A percentile compares a stretch with the other conserved stretches of the same genome.
Evolutionary conservation across 2,113 vertebrate species (phyloP).

Genomic region (Opisthocomus hoazin): DNA sequence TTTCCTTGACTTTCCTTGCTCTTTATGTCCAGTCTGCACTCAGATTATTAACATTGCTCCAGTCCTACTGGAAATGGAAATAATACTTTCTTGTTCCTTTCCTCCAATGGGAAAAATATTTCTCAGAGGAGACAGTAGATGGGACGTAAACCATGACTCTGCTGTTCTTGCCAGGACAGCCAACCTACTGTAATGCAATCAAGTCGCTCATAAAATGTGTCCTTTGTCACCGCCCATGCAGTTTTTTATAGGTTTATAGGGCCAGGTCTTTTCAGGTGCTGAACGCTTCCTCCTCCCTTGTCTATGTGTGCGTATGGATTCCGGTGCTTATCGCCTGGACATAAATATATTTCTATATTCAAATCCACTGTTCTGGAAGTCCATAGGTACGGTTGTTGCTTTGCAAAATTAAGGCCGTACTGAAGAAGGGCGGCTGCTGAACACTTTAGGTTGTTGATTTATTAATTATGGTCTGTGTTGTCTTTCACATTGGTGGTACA

Average conservation of each 20-base stretch:
- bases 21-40: not conserved
- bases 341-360: accelerated
- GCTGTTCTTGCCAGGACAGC: not conserved
- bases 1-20: not conserved
- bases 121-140: not conserved
- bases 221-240: not conserved
- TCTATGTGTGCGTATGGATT: accelerated
- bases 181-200: not conserved
- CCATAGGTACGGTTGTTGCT: accelerated
- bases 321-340: not conserved
- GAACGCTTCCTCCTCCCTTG: not conserved
- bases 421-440: not conserved
- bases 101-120: not conserved
- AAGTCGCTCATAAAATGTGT: not conserved
- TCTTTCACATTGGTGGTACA: not conserved
- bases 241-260: not conserved
- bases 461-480: not conserved
- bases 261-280: not conserved
- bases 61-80: not conserved
- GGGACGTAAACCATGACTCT: not conserved
- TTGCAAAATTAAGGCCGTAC: not conserved
- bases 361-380: not conserved
- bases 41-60: not conserved
- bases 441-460: not conserved
- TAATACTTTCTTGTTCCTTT: not conserved